phyloP scores from a whole-genome alignment of 2,888 invertebrate species.

The Hofmannophila pseudospretella region DNA sequence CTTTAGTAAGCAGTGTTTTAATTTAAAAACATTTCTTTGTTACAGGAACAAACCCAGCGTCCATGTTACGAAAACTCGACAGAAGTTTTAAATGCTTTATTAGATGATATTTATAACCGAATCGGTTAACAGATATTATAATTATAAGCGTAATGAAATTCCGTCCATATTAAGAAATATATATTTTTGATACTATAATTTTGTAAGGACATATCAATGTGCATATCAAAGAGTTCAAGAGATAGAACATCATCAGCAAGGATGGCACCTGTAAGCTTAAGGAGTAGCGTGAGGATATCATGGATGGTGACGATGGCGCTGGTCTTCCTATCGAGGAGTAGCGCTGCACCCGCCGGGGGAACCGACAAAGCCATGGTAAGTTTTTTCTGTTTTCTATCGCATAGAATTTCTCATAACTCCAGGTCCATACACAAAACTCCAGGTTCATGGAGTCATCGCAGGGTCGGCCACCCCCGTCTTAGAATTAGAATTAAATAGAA shows the following conservation, averaged over 20 bases:
- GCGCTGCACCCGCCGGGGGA: constrained; percentile 61
- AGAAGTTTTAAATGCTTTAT: constrained; percentile 5
- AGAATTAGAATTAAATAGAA: no score
- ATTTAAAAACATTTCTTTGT: constrained; percentile 5
- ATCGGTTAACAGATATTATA: constrained; percentile 36
- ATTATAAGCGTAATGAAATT: constrained; percentile 43
- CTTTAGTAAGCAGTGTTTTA: background rate
- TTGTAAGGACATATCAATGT: constrained; percentile 49
- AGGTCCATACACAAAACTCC: no score
- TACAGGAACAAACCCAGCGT: constrained; percentile 6
- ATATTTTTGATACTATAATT: constrained; percentile 44
- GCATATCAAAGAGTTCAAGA: constrained; percentile 37
- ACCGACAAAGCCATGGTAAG: constrained; percentile 71
- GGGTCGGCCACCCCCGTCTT: no score
- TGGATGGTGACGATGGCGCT: constrained; percentile 47
- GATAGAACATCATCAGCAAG: constrained; percentile 33
- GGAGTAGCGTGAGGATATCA: constrained; percentile 53
- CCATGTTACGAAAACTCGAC: constrained; percentile 7
- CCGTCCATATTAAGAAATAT: constrained; percentile 35
- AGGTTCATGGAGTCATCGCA: no score
- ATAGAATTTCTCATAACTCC: no score
- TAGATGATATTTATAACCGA: constrained; percentile 37
- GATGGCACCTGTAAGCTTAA: constrained; percentile 54
- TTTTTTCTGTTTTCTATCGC: no score
- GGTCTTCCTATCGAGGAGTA: constrained; percentile 50